Evolutionary conservation across 2,888 invertebrate genomes (phyloP).

Genomic region (Eutolmus rufibarbis): DNA sequence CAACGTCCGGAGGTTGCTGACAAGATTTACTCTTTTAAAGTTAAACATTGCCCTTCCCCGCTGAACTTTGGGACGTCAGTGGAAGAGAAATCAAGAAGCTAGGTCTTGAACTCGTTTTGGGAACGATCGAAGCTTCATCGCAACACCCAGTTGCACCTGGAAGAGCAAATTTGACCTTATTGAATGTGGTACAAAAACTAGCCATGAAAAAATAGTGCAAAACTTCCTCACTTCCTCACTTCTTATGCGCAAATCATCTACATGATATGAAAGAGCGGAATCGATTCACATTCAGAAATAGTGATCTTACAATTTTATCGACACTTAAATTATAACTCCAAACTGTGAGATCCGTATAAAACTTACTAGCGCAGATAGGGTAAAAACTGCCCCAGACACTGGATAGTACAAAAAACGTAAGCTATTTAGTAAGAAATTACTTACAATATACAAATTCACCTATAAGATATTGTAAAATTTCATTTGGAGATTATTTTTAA

Average conservation of each 20-base stretch:
- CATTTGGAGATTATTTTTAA: background rate
- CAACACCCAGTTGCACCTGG: background rate
- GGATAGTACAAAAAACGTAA: too few species aligned
- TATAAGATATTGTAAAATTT: too few species aligned
- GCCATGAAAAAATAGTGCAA: too few species aligned
- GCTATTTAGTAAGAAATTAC: too few species aligned
- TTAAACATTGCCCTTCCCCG: background rate
- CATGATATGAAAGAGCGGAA: background rate
- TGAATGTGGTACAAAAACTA: background rate
- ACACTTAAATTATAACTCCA: background rate
- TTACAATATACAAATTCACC: too few species aligned
- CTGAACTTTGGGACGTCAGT: background rate
- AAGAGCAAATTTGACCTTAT: background rate
- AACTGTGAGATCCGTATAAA: background rate
- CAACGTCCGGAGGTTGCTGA: background rate
- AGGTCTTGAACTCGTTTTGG: too few species aligned
- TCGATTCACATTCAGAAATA: background rate
- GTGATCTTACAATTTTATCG: too few species aligned
- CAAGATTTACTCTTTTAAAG: background rate
- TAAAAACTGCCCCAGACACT: background rate
- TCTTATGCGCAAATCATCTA: background rate
- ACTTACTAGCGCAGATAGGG: background rate
- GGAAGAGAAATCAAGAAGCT: too few species aligned
- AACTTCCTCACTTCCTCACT: too few species aligned
- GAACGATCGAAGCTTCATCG: background rate